Base-by-base conservation (phyloP, 2,888 invertebrate species). In the Rhingia rostrata region DNA sequence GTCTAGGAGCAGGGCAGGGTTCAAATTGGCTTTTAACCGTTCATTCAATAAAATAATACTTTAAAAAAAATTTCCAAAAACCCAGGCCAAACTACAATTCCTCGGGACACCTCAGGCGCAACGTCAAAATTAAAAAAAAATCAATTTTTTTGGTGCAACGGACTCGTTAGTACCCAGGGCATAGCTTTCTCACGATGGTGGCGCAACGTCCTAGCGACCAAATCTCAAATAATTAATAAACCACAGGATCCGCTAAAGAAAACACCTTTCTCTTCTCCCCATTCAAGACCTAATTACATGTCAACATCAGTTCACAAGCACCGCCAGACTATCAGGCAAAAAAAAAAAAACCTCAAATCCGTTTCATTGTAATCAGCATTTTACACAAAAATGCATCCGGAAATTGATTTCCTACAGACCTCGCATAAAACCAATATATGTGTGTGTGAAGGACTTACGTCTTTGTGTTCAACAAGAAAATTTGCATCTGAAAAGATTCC, bases 331-430 rank as follows among this genome's bases (percentile, higher is more conserved):
- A 9, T 33, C 33, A 53, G 30, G 51, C 22, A 64, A n/a, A 56
- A 63, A n/a, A 35, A 66, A 43, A 75, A 80, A 56, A 39, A 47
- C 60, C 1, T n/a, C 4, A 69, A 63, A 10, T 41, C 79, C 58
- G 6, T 70, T 60, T 84, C 70, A 84, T 84, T 84, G 80, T 84
- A 84, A 84, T 80, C 80, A 84, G 75, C 84, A 64, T 80, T 79
- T 83, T 83, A 79, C 83, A 83, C 83, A 83, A 58, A 83, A 83
- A 41, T 83, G 80, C 79, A 80, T 80, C 84, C 84, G 84, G 84
- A 84, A 84, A 84, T 84, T 84, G 84, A 80, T 84, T 84, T 84
- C 74, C 60, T 63, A 35, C 54, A 66, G 54, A 61, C 64, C 49
- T 63, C 66, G 54, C 78, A 45, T 32, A 47, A 35, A 30, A 7